Evolutionary conservation across 2,113 vertebrate species (phyloP).

Genomic region (Phalacrocorax brasilianus): DNA sequence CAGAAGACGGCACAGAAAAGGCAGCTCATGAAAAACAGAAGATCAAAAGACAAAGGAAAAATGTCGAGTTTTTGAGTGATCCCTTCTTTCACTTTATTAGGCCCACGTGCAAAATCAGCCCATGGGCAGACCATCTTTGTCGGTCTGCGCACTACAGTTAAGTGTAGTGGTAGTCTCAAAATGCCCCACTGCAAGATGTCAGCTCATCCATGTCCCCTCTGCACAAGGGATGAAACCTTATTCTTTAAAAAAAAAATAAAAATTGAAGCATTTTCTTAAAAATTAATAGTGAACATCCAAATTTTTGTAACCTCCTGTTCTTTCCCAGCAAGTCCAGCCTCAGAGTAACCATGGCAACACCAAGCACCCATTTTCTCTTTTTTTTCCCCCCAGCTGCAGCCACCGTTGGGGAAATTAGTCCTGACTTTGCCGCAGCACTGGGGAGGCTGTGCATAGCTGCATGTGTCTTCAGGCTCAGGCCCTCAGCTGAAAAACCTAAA

Average conservation of each 20-base stretch:
- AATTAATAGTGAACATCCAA: neutral
- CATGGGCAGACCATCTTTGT: neutral
- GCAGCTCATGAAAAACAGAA: neutral
- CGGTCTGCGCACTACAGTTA: neutral
- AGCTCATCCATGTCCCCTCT: neutral
- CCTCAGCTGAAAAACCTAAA: neutral
- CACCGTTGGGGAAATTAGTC: neutral
- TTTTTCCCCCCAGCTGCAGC: rapidly evolving
- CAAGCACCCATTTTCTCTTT: neutral
- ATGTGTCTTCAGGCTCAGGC: neutral
- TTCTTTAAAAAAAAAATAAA: neutral
- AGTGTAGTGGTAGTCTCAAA: neutral
- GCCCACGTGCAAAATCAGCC: neutral
- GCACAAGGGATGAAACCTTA: neutral
- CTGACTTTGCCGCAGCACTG: neutral
- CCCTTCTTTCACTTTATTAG: neutral
- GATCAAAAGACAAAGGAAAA: neutral
- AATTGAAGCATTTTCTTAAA: neutral
- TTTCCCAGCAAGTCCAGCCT: neutral
- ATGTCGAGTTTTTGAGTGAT: neutral
- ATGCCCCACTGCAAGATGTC: neutral
- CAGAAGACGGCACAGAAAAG: neutral
- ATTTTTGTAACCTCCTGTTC: neutral
- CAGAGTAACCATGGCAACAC: neutral
- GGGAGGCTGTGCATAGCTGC: neutral